Percentiles rank a stretch among this genome's conserved stretches.
These are phyloP conservation scores for Callimorpha dominula DNA, from an alignment of 2,888 invertebrate genomes.

Conservation along the genomic window DNA sequence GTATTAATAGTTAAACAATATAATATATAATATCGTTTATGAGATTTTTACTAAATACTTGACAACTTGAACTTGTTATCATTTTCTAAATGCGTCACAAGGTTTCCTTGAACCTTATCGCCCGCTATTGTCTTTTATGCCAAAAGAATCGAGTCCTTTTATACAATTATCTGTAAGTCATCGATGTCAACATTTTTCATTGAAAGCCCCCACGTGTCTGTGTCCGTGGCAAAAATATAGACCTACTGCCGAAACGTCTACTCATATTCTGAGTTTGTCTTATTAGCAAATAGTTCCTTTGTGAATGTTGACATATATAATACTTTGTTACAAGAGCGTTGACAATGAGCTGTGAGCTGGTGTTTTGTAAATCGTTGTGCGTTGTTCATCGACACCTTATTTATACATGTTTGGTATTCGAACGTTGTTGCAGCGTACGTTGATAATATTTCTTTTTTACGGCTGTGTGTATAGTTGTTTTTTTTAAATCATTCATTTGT, in stretches of 20 bases:
- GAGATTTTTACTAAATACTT: too few relatives aligned
- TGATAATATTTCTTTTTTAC: slow-evolving; percentile 42
- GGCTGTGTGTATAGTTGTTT: slow-evolving; percentile 23
- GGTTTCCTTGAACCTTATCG: slow-evolving; percentile 2
- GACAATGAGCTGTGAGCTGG: slow-evolving; percentile 58
- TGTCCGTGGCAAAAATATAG: neutral
- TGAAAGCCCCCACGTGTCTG: neutral
- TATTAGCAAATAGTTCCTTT: slow-evolving; percentile 32
- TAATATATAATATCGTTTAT: too few relatives aligned
- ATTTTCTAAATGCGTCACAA: slow-evolving; percentile 7
- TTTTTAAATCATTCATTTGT: neutral
- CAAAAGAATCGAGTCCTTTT: neutral
- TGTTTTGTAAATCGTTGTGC: slow-evolving; percentile 62
- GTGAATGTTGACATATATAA: slow-evolving; percentile 54
- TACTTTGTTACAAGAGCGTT: slow-evolving; percentile 51
- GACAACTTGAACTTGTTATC: neutral
- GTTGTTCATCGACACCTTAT: slow-evolving; percentile 53
- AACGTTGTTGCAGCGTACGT: slow-evolving; percentile 43
- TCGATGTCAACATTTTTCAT: neutral
- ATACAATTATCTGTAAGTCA: slow-evolving; percentile 2
- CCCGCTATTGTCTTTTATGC: neutral
- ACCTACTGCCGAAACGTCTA: neutral
- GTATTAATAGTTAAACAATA: too few relatives aligned
- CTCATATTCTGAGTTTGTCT: slow-evolving; percentile 8
- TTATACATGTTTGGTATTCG: slow-evolving; percentile 58